Percentiles rank a stretch among this genome's conserved stretches.
Evolutionary conservation across 2,113 vertebrate genomes (phyloP).

Genomic region (Microtus montanus): DNA sequence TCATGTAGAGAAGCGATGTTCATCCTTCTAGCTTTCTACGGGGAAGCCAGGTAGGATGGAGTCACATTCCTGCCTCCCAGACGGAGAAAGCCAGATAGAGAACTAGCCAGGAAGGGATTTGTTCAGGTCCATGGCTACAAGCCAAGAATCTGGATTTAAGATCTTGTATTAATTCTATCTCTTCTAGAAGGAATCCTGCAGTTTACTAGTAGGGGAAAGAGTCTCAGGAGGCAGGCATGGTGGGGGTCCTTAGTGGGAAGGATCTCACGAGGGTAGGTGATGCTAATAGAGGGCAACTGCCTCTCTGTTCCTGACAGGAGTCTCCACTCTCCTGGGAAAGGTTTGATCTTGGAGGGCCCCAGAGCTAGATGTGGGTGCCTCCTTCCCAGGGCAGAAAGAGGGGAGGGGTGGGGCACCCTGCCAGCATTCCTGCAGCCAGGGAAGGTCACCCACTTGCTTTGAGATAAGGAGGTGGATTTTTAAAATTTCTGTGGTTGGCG

Average conservation of each 20-base stretch:
- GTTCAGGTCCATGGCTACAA: background rate
- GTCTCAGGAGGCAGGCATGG: background rate
- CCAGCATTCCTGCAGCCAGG: background rate
- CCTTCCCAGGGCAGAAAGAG: background rate
- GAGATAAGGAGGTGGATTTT: conserved; percentile 51
- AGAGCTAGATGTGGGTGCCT: background rate
- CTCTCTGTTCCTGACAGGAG: background rate
- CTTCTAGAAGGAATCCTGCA: background rate
- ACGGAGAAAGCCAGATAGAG: background rate
- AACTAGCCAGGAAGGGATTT: background rate
- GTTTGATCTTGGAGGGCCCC: background rate
- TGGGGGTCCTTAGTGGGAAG: background rate
- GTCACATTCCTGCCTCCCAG: background rate
- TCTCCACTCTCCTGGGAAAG: background rate
- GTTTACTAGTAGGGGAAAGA: background rate
- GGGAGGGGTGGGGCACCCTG: background rate
- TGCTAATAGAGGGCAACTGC: background rate
- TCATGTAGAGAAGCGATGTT: background rate
- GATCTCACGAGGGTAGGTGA: too few species aligned
- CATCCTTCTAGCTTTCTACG: too few species aligned
- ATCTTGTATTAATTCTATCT: background rate
- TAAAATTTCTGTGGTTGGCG: conserved; percentile 16
- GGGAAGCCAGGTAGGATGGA: background rate
- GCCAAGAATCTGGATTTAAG: background rate
- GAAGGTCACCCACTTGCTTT: background rate